A percentile compares a stretch with the other conserved stretches of the same genome.
Conservation (phyloP, 1,140 invertebrate genomes). For the Anastatus disparis region DNA sequence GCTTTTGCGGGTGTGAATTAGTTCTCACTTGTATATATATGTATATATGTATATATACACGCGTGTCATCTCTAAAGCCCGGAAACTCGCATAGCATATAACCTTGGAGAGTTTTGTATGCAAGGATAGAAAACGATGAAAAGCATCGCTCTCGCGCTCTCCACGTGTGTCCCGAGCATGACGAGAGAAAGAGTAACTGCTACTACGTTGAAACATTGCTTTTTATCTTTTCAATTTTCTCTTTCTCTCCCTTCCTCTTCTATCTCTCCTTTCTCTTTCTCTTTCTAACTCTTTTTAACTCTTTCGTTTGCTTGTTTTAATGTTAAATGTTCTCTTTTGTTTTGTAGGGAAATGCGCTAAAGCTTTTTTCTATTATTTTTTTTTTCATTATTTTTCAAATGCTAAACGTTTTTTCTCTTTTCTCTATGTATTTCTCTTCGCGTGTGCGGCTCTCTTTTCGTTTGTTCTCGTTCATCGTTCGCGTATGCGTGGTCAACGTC, state of each 20-base stretch:
- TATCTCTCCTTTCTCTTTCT: background rate
- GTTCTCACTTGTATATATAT: no score
- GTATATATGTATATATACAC: no score
- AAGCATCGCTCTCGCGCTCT: no score
- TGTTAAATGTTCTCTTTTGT: constrained; percentile 60
- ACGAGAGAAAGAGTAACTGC: constrained; percentile 32
- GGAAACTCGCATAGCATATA: no score
- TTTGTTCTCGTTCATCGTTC: constrained; percentile 9
- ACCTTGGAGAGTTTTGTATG: no score
- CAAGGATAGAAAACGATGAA: no score
- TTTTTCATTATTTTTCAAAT: constrained; percentile 49
- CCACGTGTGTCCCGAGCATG: no score
- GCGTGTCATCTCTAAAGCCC: no score
- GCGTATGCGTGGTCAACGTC: constrained; percentile 12
- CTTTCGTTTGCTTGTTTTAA: constrained; percentile 54
- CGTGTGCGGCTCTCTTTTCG: constrained; percentile 29
- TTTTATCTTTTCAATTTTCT: no score
- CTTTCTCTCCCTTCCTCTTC: constrained; percentile 26
- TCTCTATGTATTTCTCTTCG: background rate
- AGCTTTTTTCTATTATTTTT: constrained; percentile 7
- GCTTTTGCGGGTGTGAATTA: no score
- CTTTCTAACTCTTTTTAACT: constrained; percentile 7
- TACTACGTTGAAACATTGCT: constrained; percentile 21
- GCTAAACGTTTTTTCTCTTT: constrained; percentile 50
- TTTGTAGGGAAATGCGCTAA: constrained; percentile 35